phyloP scores from a whole-genome alignment of 2,888 invertebrate genomes.

The Chloromyia formosa region DNA sequence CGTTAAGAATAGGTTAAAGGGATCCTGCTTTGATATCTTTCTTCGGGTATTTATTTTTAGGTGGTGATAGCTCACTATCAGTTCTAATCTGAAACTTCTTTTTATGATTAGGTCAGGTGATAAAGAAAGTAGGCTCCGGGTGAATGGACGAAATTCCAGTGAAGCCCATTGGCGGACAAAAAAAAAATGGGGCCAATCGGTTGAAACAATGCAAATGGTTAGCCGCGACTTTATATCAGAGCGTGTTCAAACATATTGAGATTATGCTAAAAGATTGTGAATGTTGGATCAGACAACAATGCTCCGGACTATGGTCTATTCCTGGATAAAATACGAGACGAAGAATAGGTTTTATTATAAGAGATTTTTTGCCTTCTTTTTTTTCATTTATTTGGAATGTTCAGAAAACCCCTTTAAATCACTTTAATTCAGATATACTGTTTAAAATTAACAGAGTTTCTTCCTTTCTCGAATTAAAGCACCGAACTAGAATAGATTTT shows the following conservation, averaged over 20 bases:
- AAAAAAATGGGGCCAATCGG: background rate
- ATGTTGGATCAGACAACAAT: no score
- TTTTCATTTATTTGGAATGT: no score
- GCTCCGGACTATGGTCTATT: no score
- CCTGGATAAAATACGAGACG: no score
- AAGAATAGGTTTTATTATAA: no score
- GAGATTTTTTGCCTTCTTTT: no score
- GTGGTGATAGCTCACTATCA: constrained; percentile 27
- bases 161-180: background rate
- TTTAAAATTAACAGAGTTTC: no score
- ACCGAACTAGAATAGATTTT: no score
- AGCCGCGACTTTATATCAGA: background rate
- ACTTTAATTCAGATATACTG: no score
- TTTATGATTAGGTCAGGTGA: constrained; percentile 6
- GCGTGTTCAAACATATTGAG: background rate
- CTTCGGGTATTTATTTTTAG: background rate
- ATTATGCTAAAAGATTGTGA: no score
- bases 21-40: background rate
- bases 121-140: background rate
- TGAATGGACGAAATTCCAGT: background rate
- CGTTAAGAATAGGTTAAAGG: background rate
- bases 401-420: no score
- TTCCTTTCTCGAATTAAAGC: no score
- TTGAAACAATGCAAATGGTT: background rate
- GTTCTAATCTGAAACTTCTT: background rate